These are phyloP conservation scores for Escarpia spicata DNA, from an alignment of 2,888 invertebrate genomes.

Conservation along the genomic window DNA sequence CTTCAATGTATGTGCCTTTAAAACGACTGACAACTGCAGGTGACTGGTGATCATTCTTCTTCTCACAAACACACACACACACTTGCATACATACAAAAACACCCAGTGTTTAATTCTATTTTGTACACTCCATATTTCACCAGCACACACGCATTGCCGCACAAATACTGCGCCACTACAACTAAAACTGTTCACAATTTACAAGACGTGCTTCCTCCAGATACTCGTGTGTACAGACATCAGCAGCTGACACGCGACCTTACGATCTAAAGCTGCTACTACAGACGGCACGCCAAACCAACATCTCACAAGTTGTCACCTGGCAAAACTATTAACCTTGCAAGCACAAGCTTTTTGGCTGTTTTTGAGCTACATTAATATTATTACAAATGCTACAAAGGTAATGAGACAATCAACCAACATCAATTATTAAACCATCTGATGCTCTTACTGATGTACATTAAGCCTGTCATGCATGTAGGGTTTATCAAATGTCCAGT, in stretches of 20 bases:
- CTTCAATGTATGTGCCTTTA: neutral
- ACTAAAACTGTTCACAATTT: constrained; percentile 3
- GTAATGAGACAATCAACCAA: constrained; percentile 2
- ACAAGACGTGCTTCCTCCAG: neutral
- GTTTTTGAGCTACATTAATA: neutral
- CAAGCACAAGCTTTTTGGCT: constrained; percentile 1
- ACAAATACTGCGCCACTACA: constrained; percentile 16
- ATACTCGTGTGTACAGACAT: neutral
- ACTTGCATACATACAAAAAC: neutral
- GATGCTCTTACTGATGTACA: neutral
- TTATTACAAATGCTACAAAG: constrained; percentile 6
- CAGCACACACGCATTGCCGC: neutral
- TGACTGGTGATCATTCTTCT: neutral
- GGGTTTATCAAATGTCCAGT: neutral
- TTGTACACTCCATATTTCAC: constrained; percentile 9
- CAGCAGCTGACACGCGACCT: neutral
- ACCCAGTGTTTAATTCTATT: constrained; percentile 1
- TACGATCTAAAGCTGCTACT: constrained; percentile 7
- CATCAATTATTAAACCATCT: neutral
- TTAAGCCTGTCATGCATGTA: neutral
- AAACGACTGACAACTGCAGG: neutral
- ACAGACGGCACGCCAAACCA: neutral
- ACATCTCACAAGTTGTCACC: neutral
- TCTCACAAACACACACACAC: neutral
- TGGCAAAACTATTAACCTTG: neutral